Evolutionary conservation across 2,113 vertebrate species (phyloP).

Genomic region (Acrocephalus arundinaceus): DNA sequence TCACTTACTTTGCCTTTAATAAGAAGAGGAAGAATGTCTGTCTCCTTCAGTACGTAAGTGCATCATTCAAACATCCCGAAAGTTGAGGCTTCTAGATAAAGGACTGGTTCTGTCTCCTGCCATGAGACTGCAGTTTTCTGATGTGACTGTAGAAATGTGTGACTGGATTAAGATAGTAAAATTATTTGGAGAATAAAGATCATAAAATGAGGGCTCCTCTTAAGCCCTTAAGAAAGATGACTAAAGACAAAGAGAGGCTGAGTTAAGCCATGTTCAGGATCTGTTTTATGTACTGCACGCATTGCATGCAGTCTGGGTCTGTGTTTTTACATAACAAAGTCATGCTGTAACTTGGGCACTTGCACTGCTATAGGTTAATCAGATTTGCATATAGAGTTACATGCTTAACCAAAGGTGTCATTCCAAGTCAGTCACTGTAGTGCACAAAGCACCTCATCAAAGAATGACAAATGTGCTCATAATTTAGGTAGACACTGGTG

Average conservation of each 20-base stretch:
- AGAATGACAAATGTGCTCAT: not conserved
- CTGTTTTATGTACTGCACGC: not conserved
- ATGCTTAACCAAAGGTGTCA: constrained; percentile 8
- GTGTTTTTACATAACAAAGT: not conserved
- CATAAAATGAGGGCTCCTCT: not conserved
- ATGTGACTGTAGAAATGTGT: not conserved
- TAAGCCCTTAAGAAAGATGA: not conserved
- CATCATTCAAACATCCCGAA: not conserved
- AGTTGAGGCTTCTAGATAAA: not conserved
- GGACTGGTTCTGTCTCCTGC: not conserved
- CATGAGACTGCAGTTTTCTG: not conserved
- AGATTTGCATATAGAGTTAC: not conserved
- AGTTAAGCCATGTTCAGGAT: not conserved
- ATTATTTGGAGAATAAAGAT: not conserved
- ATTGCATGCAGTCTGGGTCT: not conserved
- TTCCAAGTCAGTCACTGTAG: not conserved
- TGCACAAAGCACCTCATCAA: not conserved
- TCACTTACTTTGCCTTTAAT: not conserved
- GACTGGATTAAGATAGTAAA: not conserved
- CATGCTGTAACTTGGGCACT: not conserved
- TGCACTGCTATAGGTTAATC: not conserved
- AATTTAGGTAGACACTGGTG: not conserved
- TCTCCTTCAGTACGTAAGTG: not conserved
- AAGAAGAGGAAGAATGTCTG: not conserved
- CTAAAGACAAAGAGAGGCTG: not conserved